These are phyloP conservation scores for Pitta sordida DNA, from an alignment of 2,113 vertebrate species.

Conservation along the genomic window DNA sequence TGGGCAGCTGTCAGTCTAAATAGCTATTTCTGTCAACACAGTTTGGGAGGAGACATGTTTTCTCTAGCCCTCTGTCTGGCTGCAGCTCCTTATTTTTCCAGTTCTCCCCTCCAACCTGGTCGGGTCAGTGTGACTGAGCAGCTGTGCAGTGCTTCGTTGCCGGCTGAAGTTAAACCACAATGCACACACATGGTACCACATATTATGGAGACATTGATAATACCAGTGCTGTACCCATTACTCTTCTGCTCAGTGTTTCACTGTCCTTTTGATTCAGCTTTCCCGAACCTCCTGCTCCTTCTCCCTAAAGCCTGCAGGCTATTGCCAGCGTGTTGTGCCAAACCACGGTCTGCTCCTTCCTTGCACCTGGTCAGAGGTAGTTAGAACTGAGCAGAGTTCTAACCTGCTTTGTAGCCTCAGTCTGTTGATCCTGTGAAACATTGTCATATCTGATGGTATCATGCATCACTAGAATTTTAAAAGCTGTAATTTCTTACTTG, in stretches of 20 bases:
- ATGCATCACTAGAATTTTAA: background rate
- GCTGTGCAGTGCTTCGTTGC: background rate
- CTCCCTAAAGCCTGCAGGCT: background rate
- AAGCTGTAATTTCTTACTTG: background rate
- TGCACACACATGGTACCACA: too few relatives aligned
- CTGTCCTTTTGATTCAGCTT: background rate
- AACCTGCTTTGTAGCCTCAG: background rate
- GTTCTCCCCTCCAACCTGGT: background rate
- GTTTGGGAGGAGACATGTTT: background rate
- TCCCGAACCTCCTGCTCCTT: background rate
- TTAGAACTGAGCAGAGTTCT: background rate
- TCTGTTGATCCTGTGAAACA: background rate
- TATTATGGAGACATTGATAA: background rate
- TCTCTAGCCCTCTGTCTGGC: background rate
- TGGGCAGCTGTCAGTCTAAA: background rate
- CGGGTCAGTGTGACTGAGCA: rapidly evolving
- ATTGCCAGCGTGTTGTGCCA: background rate
- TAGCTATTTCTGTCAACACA: background rate
- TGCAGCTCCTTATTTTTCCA: background rate
- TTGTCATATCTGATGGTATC: background rate
- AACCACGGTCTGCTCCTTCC: background rate
- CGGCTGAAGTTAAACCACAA: background rate
- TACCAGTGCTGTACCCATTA: background rate
- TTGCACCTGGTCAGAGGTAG: background rate
- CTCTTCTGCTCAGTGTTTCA: background rate